These are phyloP conservation scores for Drosophila histrio DNA, from an alignment of 2,888 invertebrate genomes.

Conservation along the genomic window DNA sequence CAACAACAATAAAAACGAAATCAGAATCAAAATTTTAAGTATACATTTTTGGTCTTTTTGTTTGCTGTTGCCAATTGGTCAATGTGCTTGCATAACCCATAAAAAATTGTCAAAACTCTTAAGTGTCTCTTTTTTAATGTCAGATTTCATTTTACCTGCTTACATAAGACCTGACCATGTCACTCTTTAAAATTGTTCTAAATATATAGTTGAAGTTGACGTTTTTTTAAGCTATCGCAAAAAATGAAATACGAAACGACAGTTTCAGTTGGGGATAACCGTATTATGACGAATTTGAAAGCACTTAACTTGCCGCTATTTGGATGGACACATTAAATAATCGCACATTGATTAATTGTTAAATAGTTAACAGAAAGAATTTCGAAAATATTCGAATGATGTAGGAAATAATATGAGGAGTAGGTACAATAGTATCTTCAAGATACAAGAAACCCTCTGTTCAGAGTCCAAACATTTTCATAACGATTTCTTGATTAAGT, in stretches of 20 bases:
- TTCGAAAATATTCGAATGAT: neutral
- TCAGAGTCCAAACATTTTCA: neutral
- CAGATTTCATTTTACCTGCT: conserved; percentile 22
- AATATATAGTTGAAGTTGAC: conserved; percentile 13
- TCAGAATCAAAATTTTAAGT: conserved; percentile 22
- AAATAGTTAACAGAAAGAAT: neutral
- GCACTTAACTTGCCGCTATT: conserved; percentile 35
- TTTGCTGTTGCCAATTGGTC: conserved; percentile 15
- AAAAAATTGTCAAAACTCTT: conserved; percentile 6
- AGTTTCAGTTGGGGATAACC: conserved; percentile 58
- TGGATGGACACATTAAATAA: neutral
- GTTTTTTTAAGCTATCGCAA: conserved; percentile 29
- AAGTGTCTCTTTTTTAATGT: conserved; percentile 6
- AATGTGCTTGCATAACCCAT: conserved; percentile 40
- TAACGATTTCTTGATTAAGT: neutral
- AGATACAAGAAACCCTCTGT: neutral
- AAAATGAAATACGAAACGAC: conserved; percentile 36
- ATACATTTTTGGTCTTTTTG: conserved; percentile 31
- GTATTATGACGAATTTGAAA: conserved; percentile 58
- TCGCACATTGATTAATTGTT: neutral
- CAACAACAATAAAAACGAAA: conserved; percentile 24
- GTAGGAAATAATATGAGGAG: neutral
- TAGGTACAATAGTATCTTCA: neutral
- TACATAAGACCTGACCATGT: conserved; percentile 42
- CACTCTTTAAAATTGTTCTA: conserved; percentile 27